Conservation (phyloP, 2,888 invertebrate species). For the Blastobasis adustella region DNA sequence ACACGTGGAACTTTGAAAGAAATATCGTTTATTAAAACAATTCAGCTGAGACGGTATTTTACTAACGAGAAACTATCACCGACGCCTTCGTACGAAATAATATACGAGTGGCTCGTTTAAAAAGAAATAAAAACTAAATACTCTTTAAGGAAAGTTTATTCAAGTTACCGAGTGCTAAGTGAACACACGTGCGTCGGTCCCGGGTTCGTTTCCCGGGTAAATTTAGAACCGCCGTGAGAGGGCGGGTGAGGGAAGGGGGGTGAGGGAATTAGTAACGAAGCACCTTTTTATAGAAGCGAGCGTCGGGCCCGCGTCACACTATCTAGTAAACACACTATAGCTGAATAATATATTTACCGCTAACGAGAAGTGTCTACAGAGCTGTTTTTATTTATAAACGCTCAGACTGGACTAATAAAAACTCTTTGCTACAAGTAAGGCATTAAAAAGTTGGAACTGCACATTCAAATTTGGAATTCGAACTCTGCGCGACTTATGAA, state of each 20-base stretch:
- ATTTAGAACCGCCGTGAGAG: conserved; percentile 46
- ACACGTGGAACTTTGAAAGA: too few species aligned
- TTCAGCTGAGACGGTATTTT: too few species aligned
- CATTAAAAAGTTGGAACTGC: too few species aligned
- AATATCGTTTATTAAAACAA: too few species aligned
- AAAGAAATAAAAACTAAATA: conserved; percentile 22
- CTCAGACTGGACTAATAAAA: background rate
- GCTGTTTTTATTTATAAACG: background rate
- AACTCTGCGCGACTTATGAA: too few species aligned
- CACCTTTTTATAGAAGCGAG: conserved; percentile 68
- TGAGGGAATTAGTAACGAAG: conserved; percentile 50
- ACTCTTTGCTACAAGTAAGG: background rate
- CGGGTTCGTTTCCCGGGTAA: conserved; percentile 62
- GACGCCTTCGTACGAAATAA: conserved; percentile 3
- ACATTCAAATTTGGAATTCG: too few species aligned
- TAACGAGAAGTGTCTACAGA: conserved; percentile 29
- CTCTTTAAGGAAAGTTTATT: conserved; percentile 41
- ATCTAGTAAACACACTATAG: conserved; percentile 41
- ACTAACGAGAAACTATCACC: too few species aligned
- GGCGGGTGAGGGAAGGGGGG: conserved; percentile 27
- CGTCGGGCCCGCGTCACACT: conserved; percentile 41
- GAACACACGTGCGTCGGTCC: conserved; percentile 60
- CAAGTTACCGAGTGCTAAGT: conserved; percentile 60
- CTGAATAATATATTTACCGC: conserved; percentile 43
- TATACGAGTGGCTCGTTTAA: conserved; percentile 20